Base-by-base conservation (phyloP, 2,888 invertebrate species). In the Elmis aenea region DNA sequence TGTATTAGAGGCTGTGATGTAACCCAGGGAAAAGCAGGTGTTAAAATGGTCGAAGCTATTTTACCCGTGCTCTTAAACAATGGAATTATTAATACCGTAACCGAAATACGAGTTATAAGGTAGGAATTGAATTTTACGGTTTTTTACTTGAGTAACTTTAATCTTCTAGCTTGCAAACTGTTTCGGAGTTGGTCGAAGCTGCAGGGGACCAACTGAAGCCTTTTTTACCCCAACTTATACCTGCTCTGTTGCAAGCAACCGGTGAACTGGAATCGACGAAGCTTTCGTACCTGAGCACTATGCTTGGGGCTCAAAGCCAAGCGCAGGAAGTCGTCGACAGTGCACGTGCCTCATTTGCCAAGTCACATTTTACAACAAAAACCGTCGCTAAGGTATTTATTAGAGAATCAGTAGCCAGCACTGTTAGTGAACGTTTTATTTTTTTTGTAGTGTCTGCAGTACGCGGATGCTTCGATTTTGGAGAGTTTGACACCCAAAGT, bases 351-450 rank as follows among this genome's bases (percentile, higher is more conserved):
- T 83, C 80, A 33, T 83, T 84, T 1, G 88, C 90, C 0, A 83
- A 85, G 55, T 82, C 82, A 1, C 89, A 93, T 61, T 86, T 90
- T 41, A 89, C 92, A 40, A 89, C 88, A 46, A 90, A 92, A 57
- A 88, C 90, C 2, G 82, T 91, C 20, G 80, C 85, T 24, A 85
- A 86, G 70, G 86, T 85, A 59, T 50, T 52, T 47, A 31, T 33
- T 26, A 11, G 11, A 2, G 5, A 25, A 4, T 15, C 8, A 10
- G 13, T 13, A 8, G 9, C 24, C 21, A 21, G 9, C 4, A 37
- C 32, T 29, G 15, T 14, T 20, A 8, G 18, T 27, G n/a, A 11
- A 20, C 3, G 5, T 9, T 31, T 11, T 21, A 30, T 11, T 13
- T 21, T 35, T 37, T 50, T 57, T 51, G 15, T 67, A 78, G 77